Base-by-base conservation (phyloP, 2,113 vertebrate genomes). In the Neogobius melanostomus region DNA sequence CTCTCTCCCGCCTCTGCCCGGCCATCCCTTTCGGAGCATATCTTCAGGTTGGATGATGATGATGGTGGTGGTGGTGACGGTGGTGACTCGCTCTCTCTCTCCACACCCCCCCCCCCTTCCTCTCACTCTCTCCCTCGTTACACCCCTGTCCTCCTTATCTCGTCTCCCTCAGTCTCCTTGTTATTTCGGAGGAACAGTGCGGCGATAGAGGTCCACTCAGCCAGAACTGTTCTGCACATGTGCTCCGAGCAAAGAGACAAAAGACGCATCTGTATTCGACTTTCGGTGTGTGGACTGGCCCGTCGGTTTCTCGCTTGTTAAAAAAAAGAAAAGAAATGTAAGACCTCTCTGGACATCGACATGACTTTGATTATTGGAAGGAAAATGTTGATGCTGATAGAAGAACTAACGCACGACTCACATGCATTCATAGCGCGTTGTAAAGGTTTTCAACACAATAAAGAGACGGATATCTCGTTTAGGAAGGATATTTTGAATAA, bases 221-320 rank as follows among this genome's bases (percentile, higher is more conserved):
- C 71, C 51, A 63, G 85, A 75, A 85, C 76, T 78, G 53, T 65
- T 80, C 68, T 66, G 71, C 77, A 81, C 69, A 82, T 80, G 80
- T 76, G 51, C 54, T 54, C 52, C 70, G 74, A 76, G 76, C 76
- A 84, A 7, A 83, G 77, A 85, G 71, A 72, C 72, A 76, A 36
- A 36, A 36, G 76, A 69, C 74, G 15, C 68, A 72, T 68, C 28
- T 36, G 28, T 3, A 77, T 76, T 71, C 69, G 44, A 44, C 66
- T 21, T 47, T 36, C 28, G 28, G 54, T 49, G 60, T 66, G 50
- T 69, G 62, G 71, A 47, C 74, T 63, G 49, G 59, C 28, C 62
- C 56, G 49, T 64, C 42, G 50, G 68, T 12, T 43, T 65, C 62
- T 3, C 9, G 7, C 66, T 43, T 28, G 3, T 47, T 46, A 21